These are phyloP conservation scores for Campoplex nolae DNA, from an alignment of 2,888 invertebrate genomes.

Conservation along the genomic window DNA sequence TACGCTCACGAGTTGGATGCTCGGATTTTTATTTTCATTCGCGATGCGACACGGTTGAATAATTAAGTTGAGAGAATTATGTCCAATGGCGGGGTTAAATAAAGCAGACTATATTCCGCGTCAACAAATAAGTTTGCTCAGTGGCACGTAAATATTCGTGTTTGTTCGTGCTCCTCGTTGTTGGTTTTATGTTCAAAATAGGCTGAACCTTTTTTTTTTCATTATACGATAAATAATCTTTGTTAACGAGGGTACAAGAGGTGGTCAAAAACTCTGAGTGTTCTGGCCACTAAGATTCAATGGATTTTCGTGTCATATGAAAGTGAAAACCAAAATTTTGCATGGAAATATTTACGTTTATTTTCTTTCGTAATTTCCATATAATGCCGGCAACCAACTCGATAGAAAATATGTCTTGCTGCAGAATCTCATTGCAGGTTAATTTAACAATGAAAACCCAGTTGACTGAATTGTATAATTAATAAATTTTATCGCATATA, in stretches of 20 bases:
- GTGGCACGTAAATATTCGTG: conserved; percentile 29
- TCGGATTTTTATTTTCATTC: neutral
- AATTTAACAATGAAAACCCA: neutral
- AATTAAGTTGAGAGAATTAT: conserved; percentile 18
- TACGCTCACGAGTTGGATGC: neutral
- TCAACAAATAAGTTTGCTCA: neutral
- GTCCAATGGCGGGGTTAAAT: conserved; percentile 6
- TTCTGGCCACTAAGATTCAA: neutral
- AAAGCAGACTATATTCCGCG: conserved; percentile 7
- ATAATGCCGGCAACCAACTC: neutral
- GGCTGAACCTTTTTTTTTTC: neutral
- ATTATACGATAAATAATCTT: conserved; percentile 5
- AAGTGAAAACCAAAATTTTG: neutral
- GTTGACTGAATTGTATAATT: neutral
- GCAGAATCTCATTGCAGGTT: neutral
- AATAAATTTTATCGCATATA: neutral
- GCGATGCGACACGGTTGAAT: conserved; percentile 18
- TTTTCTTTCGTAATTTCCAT: neutral
- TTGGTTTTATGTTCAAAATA: conserved; percentile 21
- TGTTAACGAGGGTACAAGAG: neutral
- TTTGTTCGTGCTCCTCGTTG: conserved; percentile 9
- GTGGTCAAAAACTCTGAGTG: neutral
- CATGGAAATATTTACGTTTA: neutral
- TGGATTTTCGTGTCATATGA: neutral
- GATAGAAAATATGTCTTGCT: neutral